Evolutionary conservation across 2,113 vertebrate genomes (phyloP).

Genomic region (Rhinolophus sinicus): DNA sequence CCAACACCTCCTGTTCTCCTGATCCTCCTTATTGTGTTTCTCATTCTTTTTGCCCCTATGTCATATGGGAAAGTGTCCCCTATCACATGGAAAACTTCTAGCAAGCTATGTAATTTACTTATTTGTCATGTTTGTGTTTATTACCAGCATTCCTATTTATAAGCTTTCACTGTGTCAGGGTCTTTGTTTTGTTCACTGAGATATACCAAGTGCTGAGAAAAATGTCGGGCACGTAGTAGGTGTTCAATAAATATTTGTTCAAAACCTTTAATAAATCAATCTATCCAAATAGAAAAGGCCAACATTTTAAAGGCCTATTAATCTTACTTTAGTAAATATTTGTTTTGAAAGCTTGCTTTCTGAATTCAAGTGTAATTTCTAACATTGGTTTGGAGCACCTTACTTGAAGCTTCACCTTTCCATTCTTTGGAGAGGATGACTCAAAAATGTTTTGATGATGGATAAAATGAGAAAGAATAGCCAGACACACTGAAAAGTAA

Average conservation of each 20-base stretch:
- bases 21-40: not conserved
- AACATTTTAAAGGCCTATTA: slow-evolving; percentile 4
- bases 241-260: not conserved
- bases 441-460: slow-evolving; percentile 31
- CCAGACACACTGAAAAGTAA: not conserved
- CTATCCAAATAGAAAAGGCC: not conserved
- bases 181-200: not conserved
- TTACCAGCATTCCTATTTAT: not conserved
- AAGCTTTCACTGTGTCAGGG: not conserved
- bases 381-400: not conserved
- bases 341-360: slow-evolving; percentile 44
- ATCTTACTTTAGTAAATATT: not conserved
- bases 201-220: not conserved
- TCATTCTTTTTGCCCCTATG: not conserved
- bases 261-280: not conserved
- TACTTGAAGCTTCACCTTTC: slow-evolving; percentile 39
- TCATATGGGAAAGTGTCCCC: not conserved
- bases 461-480: slow-evolving; percentile 43
- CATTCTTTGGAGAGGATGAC: slow-evolving; percentile 18
- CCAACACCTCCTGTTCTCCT: not conserved
- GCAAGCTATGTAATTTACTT: not conserved
- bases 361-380: not conserved
- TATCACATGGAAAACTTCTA: not conserved
- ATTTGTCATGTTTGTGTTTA: not conserved
- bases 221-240: not conserved